phyloP scores from a whole-genome alignment of 30 jellyfish, hydroid and myxozoan genomes.

The Clytia hemisphaerica region DNA sequence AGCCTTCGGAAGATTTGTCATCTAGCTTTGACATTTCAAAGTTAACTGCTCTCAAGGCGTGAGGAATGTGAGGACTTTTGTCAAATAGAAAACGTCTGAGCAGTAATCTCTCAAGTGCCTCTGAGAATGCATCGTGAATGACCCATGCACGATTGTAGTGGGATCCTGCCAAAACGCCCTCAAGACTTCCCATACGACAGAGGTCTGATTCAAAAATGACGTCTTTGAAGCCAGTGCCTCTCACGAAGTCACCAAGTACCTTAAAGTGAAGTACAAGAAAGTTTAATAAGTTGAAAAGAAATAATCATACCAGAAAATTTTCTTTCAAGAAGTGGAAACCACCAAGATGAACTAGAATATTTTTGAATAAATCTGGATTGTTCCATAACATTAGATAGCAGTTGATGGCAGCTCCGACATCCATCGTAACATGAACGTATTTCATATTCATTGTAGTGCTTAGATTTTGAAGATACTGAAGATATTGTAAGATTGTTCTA shows the following conservation, averaged over 20 bases:
- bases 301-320: slow-evolving; percentile 4
- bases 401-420: slow-evolving; percentile 40
- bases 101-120: slow-evolving; percentile 33
- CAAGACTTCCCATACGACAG: neutral
- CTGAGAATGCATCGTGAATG: slow-evolving; percentile 20
- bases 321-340: slow-evolving; percentile 43
- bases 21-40: neutral
- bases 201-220: neutral
- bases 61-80: neutral
- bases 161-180: slow-evolving; percentile 38
- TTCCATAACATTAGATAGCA: slow-evolving; percentile 36
- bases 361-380: slow-evolving; percentile 25
- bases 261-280: neutral
- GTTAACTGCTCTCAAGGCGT: neutral
- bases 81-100: slow-evolving; percentile 19
- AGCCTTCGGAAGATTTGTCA: neutral
- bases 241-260: too few relatives aligned
- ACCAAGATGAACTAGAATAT: slow-evolving; percentile 36
- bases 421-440: slow-evolving; percentile 26
- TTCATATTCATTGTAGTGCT: slow-evolving; percentile 18
- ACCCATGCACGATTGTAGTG: slow-evolving; percentile 47
- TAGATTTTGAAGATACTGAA: slow-evolving; percentile 1
- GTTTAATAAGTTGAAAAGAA: too few relatives aligned
- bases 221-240: neutral
- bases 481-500: slow-evolving; percentile 10